phyloP scores from a whole-genome alignment of 2,797 vertebrate species.

The Mus minutoides region DNA sequence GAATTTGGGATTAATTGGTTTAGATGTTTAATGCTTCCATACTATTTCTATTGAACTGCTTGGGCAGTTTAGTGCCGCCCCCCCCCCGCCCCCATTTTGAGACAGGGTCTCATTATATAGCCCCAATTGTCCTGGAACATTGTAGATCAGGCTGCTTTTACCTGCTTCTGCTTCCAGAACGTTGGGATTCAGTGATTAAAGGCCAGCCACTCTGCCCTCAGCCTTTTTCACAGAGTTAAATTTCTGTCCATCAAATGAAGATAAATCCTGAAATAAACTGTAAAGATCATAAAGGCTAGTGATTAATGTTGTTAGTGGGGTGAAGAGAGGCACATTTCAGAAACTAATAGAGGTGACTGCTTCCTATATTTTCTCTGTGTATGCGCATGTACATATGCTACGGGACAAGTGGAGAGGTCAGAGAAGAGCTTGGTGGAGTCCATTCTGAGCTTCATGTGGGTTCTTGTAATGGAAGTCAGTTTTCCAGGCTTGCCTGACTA shows the following conservation, averaged over 20 bases:
- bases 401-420: background rate
- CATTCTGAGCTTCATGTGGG: background rate
- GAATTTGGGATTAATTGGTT: background rate
- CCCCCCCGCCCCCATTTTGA: background rate
- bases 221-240: background rate
- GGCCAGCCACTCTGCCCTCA: background rate
- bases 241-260: background rate
- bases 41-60: background rate
- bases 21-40: background rate
- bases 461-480: background rate
- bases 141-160: background rate
- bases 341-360: background rate
- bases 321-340: background rate
- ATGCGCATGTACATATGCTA: no score
- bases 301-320: slow-evolving; percentile 1
- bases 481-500: background rate
- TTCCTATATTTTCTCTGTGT: background rate
- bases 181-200: background rate
- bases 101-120: background rate
- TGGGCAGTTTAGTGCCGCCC: background rate
- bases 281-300: background rate
- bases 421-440: background rate
- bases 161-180: background rate
- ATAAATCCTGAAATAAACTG: background rate
- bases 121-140: background rate